Evolutionary conservation across 2,113 vertebrate species (phyloP), one percentile per base, ranked within the genome.

Genomic region (Cyprinodon variegatus): DNA sequence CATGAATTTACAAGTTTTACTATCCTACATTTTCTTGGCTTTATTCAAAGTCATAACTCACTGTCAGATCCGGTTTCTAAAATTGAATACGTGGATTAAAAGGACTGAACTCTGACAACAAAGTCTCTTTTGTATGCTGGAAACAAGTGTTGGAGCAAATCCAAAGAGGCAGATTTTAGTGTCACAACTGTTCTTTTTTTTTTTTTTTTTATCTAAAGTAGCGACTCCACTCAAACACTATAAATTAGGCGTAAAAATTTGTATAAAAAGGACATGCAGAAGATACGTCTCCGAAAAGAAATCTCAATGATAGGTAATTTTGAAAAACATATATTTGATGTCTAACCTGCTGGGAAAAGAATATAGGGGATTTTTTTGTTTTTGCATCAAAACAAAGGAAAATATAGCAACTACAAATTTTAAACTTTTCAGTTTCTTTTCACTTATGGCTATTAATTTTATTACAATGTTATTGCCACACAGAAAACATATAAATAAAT

Each of bases 121-220:
- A 48, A 83, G 87, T 73, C 65, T 11, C 75, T 83, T 68, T 86
- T 78, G 85, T 91, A 62, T 6, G n/a, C 64, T 11, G 8, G 70
- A 75, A 48, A 85, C 82, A 86, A 80, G 73, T 29, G 73, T 75
- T 93, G 90, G 87, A 87, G 37, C 65, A 77, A 68, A 85, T 86
- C 87, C 92, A 90, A 72, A 39, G 41, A 84, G 76, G 80, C 76
- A 73, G 71, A 82, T 70, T 72, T 81, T 2, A 70, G 50, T 60
- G 69, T 86, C 78, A 75, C 72, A 37, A 83, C 72, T 83, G 22
- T 20, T 72, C 73, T 77, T 74, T 69, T 53, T 57, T 7, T 57
- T 57, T 57, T 20, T 53, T 50, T n/a, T 3, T 57, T 57, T n/a
- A 17, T 72, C 61, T 29, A 36, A 66, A 65, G 65, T 53, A 11